Evolutionary conservation across 2,888 invertebrate genomes (phyloP).

Genomic region (Troides oblongomaculatus): DNA sequence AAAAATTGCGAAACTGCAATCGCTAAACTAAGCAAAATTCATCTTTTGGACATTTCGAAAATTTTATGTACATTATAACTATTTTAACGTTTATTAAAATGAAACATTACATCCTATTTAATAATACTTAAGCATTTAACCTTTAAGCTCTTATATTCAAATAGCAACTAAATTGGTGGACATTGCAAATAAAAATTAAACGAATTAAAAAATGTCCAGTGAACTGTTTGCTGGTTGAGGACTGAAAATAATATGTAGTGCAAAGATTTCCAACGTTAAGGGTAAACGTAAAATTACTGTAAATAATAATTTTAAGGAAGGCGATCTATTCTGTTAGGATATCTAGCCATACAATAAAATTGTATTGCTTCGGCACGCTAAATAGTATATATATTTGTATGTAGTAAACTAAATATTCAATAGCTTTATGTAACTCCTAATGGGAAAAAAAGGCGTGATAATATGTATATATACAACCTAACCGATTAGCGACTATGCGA

Average conservation of each 20-base stretch:
- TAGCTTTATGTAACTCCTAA: too few species aligned
- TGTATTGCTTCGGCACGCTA: not conserved
- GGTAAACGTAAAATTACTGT: not conserved
- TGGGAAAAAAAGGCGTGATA: too few species aligned
- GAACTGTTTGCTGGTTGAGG: constrained; percentile 3
- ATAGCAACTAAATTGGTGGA: not conserved
- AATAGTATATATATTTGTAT: not conserved
- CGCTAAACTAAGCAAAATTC: constrained; percentile 12
- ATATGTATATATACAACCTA: too few species aligned
- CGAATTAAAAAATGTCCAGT: not conserved
- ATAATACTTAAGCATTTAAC: not conserved
- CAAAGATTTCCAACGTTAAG: not conserved
- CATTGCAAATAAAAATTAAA: not conserved
- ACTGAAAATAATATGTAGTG: not conserved
- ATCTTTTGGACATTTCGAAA: constrained; percentile 7
- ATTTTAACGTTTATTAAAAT: not conserved
- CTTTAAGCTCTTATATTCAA: not conserved
- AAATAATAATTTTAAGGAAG: not conserved
- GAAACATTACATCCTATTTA: not conserved
- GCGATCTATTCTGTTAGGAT: not conserved
- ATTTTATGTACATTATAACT: not conserved
- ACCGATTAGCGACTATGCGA: too few species aligned
- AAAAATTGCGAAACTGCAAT: not conserved
- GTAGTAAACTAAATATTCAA: not conserved
- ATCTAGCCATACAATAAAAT: not conserved